Conservation (phyloP, 2,888 invertebrate genomes). For the Cephus sareptanus region DNA sequence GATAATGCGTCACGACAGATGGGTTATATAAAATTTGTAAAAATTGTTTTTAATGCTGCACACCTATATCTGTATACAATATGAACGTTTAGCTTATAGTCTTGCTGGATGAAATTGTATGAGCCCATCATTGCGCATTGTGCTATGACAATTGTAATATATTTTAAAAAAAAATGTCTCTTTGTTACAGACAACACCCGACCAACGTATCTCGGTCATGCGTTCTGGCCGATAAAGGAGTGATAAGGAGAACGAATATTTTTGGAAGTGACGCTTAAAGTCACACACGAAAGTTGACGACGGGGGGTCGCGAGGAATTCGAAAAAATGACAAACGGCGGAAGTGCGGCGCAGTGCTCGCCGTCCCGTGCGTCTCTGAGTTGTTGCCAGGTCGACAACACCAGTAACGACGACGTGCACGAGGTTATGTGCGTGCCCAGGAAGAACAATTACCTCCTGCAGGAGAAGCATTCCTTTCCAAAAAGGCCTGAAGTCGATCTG, state of each 20-base stretch:
- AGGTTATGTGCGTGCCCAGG: constrained; percentile 32
- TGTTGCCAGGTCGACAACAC: constrained; percentile 58
- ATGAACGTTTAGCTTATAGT: no score
- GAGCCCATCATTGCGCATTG: background rate
- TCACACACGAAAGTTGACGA: no score
- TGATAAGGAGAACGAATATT: no score
- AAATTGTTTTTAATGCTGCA: no score
- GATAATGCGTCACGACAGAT: no score
- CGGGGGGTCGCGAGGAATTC: no score
- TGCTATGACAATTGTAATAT: background rate
- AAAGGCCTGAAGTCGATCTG: constrained; percentile 74
- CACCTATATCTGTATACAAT: no score
- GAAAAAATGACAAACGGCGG: background rate
- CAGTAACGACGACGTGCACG: constrained; percentile 53
- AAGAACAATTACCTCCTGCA: constrained; percentile 54
- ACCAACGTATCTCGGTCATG: background rate
- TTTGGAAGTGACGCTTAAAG: no score
- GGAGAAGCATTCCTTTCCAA: constrained; percentile 67
- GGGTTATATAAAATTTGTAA: no score
- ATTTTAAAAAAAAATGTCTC: no score
- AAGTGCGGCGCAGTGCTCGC: constrained; percentile 48
- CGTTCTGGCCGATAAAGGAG: background rate
- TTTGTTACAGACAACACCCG: background rate
- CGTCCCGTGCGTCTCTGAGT: constrained; percentile 57
- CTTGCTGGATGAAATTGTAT: no score